Base-by-base conservation (phyloP, 2,113 vertebrate species). In the Dromaius novaehollandiae region DNA sequence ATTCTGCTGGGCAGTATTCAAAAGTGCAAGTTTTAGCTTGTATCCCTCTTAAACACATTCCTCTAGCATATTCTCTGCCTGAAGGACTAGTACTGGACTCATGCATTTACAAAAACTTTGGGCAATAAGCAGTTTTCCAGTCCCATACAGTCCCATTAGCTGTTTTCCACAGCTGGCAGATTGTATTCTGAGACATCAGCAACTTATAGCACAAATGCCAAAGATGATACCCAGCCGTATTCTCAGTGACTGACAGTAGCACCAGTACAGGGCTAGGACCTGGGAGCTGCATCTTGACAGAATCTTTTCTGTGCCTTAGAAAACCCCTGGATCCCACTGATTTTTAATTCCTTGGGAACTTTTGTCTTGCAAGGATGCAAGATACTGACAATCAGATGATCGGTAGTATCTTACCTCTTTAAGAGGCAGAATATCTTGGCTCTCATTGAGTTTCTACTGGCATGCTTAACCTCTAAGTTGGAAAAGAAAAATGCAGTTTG, bases 141-240 rank as follows among this genome's bases (percentile, higher is more conserved):
- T 0, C 21, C 26, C 66, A 21, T 38, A 5, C 42, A 28, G 5
- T 7, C 71, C 38, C 70, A 19, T 63, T 28, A 20, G 11, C 64
- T 2, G 2, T 46, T 38, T 8, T 42, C 66, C 51, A 6, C 55
- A 64, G 65, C 58, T 4, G 69, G 28, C 14, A 19, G 26, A 6
- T 6, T 15, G 20, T 9, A 3, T 14, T 74, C 44, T 0, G 1
- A 5, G 65, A 8, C 26, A 13, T 0, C 68, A 2, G 36, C 64
- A 86, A 44, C 90, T 75, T 51, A 53, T 61, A n/a, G 79, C 61
- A 19, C 34, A 2, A 7, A 44, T 18, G 65, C 61, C 18, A 7
- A 7, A 17, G 76, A 0, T 4, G 24, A 14, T 4, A 1, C 55
- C 36, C 64, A 71, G 56, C 69, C 36, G 0, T 1, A 34, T 2